A percentile compares a stretch with the other conserved stretches of the same genome.
Evolutionary conservation across 2,797 vertebrate species (phyloP).

Genomic region (Pitangus sulphuratus): DNA sequence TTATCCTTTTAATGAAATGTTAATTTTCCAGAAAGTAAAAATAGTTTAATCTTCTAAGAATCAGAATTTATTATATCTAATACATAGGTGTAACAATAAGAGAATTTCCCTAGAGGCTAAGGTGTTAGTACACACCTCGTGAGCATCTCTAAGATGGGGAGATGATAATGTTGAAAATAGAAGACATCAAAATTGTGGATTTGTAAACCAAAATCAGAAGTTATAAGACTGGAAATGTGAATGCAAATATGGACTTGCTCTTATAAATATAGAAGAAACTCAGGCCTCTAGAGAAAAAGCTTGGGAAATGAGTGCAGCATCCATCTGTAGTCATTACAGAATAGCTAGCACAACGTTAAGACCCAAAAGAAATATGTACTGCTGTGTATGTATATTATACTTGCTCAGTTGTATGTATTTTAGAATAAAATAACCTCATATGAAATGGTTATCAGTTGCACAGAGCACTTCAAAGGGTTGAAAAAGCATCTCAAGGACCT

Average conservation of each 20-base stretch:
- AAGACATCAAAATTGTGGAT: not conserved
- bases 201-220: not conserved
- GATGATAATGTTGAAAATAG: not conserved
- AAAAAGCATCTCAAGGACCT: not conserved
- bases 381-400: not conserved
- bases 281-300: not conserved
- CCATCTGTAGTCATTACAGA: not conserved
- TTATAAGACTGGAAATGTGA: not conserved
- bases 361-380: not conserved
- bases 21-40: not conserved
- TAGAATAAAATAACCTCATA: not conserved
- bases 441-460: not conserved
- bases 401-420: not conserved
- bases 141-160: not conserved
- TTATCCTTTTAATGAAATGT: not conserved
- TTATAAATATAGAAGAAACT: constrained; percentile 9
- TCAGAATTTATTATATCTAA: not conserved
- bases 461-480: not conserved
- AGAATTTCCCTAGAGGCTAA: not conserved
- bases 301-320: not conserved
- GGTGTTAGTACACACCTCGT: not conserved
- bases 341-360: not conserved
- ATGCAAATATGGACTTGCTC: not conserved
- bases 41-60: not conserved
- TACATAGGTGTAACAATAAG: not conserved